Evolutionary conservation across 2,113 vertebrate genomes (phyloP), one percentile per base, ranked within the genome.

Genomic region (Colaptes auratus): DNA sequence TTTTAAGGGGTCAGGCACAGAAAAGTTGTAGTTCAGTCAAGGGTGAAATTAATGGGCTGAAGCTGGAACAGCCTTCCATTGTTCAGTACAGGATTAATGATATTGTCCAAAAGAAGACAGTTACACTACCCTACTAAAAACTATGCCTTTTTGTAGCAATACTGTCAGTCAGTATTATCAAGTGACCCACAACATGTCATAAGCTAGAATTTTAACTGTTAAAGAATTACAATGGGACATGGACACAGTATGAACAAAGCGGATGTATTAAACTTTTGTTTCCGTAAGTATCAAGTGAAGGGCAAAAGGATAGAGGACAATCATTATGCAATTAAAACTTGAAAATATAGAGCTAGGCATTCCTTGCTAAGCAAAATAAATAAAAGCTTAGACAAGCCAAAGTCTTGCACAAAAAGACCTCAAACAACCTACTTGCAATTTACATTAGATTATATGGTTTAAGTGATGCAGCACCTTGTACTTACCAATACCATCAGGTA

Each of bases 401-500:
- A 33, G 48, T 60, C 33, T 82, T 85, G 64, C 35, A 78, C 21
- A 77, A 35, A 35, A 82, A 27, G 18, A 65, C 28, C 81, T 65
- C 15, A 77, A 35, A 35, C 4, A 79, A 35, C 35, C 1, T 0
- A 53, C 53, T 83, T 70, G 21, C 50, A 31, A 25, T 31, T 80
- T 77, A 82, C 2, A 8, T 33, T 36, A 36, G 23, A 75, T 81
- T 90, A 79, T 67, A 58, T 67, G 23, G 25, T 53, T 91, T 58
- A 10, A 33, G 30, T 50, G 58, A 73, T 18, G n/a, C n/a, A 86
- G 35, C 18, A 77, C 50, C 48, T 59, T 59, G 31, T 64, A 97
- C 98, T 96, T 94, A 99, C 99, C 99, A 39, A 99, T 98, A 94
- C 98, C 99, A 96, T 99, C 99, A 24, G 99, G 99, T 89, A 99